A percentile compares a stretch with the other conserved stretches of the same genome.
These are phyloP conservation scores for Rhea americana DNA, from an alignment of 2,113 vertebrate genomes.

Conservation along the genomic window DNA sequence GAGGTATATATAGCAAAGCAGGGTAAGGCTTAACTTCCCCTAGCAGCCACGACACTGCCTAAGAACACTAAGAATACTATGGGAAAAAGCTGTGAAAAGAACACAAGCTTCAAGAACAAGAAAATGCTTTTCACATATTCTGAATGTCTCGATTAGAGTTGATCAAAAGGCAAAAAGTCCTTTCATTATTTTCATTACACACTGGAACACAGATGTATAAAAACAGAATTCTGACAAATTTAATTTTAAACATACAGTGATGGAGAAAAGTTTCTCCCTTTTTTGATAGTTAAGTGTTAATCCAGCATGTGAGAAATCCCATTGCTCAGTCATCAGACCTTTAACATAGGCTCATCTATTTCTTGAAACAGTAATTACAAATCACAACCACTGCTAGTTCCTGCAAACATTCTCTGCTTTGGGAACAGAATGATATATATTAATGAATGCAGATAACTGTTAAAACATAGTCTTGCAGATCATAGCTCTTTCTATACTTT, in stretches of 20 bases:
- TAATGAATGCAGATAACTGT: background rate
- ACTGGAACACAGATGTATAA: background rate
- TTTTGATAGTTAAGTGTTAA: background rate
- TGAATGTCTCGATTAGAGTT: background rate
- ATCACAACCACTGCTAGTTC: background rate
- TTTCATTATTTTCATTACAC: background rate
- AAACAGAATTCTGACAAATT: background rate
- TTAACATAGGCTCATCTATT: background rate
- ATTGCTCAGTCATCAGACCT: background rate
- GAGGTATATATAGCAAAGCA: background rate
- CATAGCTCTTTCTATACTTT: background rate
- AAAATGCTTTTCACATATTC: background rate
- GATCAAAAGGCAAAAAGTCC: background rate
- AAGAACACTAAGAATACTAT: background rate
- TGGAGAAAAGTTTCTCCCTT: background rate
- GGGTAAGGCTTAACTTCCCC: background rate
- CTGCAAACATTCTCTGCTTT: background rate
- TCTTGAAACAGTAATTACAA: slow-evolving; percentile 16
- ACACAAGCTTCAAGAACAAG: background rate
- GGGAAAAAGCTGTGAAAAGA: background rate
- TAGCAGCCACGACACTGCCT: background rate
- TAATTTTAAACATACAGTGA: background rate
- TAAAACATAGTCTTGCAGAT: background rate
- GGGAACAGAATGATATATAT: background rate
- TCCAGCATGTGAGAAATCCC: background rate